Conservation (phyloP, 1,140 invertebrate genomes). For the Saccostrea echinata region DNA sequence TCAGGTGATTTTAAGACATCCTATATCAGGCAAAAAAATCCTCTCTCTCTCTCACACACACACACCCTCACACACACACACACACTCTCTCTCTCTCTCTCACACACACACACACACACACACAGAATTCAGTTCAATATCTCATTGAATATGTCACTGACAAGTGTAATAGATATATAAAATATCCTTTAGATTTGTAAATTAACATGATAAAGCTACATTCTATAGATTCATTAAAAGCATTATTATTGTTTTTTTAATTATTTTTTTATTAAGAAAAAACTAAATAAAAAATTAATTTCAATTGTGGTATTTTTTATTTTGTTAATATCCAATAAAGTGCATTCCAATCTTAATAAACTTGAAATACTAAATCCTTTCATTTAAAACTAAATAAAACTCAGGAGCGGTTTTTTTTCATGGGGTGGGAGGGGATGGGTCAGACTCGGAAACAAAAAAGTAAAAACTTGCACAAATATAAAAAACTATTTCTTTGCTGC, state of each 20-base stretch:
- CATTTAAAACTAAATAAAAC: too few species aligned
- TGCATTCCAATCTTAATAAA: constrained; percentile 24
- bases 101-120: too few species aligned
- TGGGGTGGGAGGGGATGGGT: too few species aligned
- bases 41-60: too few species aligned
- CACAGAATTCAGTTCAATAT: background rate
- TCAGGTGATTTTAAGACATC: background rate
- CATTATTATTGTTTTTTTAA: background rate
- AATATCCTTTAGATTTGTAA: background rate
- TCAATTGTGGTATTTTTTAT: background rate
- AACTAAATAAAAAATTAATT: background rate
- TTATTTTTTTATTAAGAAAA: background rate
- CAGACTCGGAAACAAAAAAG: too few species aligned
- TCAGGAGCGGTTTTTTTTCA: too few species aligned
- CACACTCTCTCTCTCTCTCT: too few species aligned
- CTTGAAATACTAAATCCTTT: background rate
- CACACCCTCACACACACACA: too few species aligned
- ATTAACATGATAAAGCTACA: background rate
- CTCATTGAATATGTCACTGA: background rate
- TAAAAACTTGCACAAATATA: too few species aligned
- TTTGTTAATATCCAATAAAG: background rate
- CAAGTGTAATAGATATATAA: background rate
- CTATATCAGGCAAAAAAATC: background rate
- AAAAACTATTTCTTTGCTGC: too few species aligned
- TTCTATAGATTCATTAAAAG: too few species aligned